Base-by-base conservation (phyloP, 1,140 invertebrate genomes). In the Hirudo medicinalis region DNA sequence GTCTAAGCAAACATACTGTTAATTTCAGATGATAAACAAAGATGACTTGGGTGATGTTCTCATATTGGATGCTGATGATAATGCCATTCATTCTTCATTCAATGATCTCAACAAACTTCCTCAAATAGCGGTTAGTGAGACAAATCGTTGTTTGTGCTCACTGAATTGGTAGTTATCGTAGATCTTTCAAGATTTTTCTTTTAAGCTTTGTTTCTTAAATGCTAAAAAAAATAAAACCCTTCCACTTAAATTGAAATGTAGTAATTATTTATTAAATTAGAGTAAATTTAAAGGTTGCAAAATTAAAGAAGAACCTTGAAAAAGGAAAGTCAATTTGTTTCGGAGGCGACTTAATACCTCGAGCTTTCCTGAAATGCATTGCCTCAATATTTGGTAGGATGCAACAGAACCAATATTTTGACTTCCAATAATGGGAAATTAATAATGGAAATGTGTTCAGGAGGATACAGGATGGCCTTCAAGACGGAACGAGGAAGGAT, bases 11-110 rank as follows among this genome's bases (percentile, higher is more conserved):
- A 11, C 57, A 63, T 8, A 63, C 11, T n/a, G 13, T 22, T 32
- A 19, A 20, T 25, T 63, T 29, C 81, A 90, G 89, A 85, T 85
- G 79, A 85, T 89, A 66, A 86, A 85, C 75, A 74, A 72, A 22
- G 73, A 70, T 89, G 95, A 78, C 43, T 85, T 96, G 32, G 91
- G 91, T 40, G 92, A 96, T 80, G 89, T 92, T 73, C 92, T 96
- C 5, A 87, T 94, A 74, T 84, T 96, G 75, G 89, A 96, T 85
- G 91, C 91, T 43, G 93, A 97, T 84, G 87, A 84, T 27, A 94
- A 93, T 79, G 87, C 85, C 67, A 86, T 96, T 27, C 86, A 87
- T 76, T 88, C 90, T 54, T 91, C 91, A 9, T 94, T 92, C 82
- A 86, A 92, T 83, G 94, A 97, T 83, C 80, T 94, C 36, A 88